A percentile compares a stretch with the other conserved stretches of the same genome.
These are phyloP conservation scores for Chromis chromis DNA, from an alignment of 2,797 vertebrate genomes.

Conservation along the genomic window DNA sequence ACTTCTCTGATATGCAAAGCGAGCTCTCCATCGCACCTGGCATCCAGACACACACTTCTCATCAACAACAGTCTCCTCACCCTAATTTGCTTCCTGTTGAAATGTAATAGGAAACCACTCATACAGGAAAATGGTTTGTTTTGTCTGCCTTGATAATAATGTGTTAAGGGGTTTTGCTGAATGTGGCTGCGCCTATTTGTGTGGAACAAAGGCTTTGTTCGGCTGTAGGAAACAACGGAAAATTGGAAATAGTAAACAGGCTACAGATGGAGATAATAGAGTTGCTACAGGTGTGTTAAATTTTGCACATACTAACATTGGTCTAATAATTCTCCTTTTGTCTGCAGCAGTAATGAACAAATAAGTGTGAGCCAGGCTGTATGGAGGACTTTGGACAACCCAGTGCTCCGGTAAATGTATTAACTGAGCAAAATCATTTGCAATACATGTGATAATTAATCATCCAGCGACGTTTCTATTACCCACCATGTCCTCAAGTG, in stretches of 20 bases:
- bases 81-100: constrained; percentile 77
- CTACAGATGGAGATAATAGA: constrained; percentile 54
- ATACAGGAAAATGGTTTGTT: constrained; percentile 76
- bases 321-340: constrained; percentile 48
- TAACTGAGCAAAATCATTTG: constrained; percentile 55
- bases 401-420: constrained; percentile 51
- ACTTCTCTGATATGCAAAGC: constrained; percentile 86
- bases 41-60: constrained; percentile 74
- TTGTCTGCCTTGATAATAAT: constrained; percentile 78
- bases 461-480: constrained; percentile 61
- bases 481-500: constrained; percentile 39
- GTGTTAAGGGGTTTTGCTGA: constrained; percentile 51
- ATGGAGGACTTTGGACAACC: constrained; percentile 36
- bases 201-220: constrained; percentile 66
- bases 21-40: constrained; percentile 80
- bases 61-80: constrained; percentile 68
- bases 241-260: constrained; percentile 53
- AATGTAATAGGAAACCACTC: constrained; percentile 82
- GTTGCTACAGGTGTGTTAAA: constrained; percentile 73
- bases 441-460: constrained; percentile 71
- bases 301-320: constrained; percentile 42
- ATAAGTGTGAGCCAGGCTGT: constrained; percentile 35
- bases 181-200: constrained; percentile 53
- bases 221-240: constrained; percentile 42
- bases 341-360: constrained; percentile 46